Evolutionary conservation across 2,797 vertebrate species (phyloP).

Genomic region (Podarcis lilfordi): DNA sequence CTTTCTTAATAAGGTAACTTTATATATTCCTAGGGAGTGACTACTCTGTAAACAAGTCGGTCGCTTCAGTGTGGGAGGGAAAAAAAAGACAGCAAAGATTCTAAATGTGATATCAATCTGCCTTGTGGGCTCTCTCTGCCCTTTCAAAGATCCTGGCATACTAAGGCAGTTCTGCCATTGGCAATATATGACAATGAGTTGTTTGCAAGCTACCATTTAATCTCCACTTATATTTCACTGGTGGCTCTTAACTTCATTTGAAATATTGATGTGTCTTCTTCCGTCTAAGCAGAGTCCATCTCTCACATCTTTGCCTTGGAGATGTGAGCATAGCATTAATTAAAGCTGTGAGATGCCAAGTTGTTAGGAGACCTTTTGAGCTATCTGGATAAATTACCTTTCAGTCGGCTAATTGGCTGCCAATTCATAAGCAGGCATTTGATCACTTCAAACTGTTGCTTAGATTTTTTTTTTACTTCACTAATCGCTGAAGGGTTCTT

Average conservation of each 20-base stretch:
- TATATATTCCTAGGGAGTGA: constrained; percentile 1
- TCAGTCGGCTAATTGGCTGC: constrained; percentile 22
- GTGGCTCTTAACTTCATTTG: constrained; percentile 27
- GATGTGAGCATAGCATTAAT: background rate
- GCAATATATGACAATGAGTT: background rate
- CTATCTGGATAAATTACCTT: background rate
- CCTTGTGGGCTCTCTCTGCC: background rate
- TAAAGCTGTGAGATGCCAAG: background rate
- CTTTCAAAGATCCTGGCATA: constrained; percentile 1
- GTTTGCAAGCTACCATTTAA: constrained; percentile 1
- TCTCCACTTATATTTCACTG: background rate
- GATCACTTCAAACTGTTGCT: constrained; percentile 8
- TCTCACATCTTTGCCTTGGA: constrained; percentile 37
- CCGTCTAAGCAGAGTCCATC: constrained; percentile 14
- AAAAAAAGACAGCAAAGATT: constrained; percentile 14
- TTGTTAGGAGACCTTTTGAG: background rate
- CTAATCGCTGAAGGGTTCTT: background rate
- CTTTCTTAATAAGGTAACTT: constrained; percentile 31
- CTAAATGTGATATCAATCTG: background rate
- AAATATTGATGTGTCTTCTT: constrained; percentile 54
- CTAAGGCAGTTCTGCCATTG: constrained; percentile 13
- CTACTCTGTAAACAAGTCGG: background rate
- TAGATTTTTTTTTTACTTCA: constrained; percentile 23
- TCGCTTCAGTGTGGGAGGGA: background rate
- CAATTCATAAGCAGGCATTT: constrained; percentile 15